phyloP scores from a whole-genome alignment of 2,888 invertebrate species.

The Colostygia pectinataria region DNA sequence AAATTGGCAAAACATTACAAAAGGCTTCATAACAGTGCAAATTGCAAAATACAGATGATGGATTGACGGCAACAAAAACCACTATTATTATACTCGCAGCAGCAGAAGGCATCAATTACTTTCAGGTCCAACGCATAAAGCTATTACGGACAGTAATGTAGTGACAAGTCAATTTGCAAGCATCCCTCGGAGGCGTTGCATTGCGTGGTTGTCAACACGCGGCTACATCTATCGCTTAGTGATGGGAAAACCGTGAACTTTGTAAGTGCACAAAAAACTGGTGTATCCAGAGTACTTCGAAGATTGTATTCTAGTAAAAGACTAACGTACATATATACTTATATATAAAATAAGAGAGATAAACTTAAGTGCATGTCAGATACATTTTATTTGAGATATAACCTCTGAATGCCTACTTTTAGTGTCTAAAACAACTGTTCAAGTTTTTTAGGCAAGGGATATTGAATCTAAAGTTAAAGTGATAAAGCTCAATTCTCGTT shows the following conservation, averaged over 20 bases:
- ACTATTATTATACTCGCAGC: constrained; percentile 6
- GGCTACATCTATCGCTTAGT: constrained; percentile 5
- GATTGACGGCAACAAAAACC: constrained; percentile 25
- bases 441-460: not conserved
- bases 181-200: constrained; percentile 32
- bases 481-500: not conserved
- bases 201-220: constrained; percentile 39
- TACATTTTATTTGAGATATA: too few species aligned
- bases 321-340: too few species aligned
- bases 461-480: not conserved
- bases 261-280: not conserved
- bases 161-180: constrained; percentile 57
- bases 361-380: too few species aligned
- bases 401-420: too few species aligned
- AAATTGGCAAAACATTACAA: not conserved
- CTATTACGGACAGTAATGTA: constrained; percentile 49
- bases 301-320: too few species aligned
- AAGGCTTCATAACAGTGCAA: constrained; percentile 3
- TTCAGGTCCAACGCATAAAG: constrained; percentile 34
- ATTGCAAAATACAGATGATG: constrained; percentile 17
- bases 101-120: constrained; percentile 29
- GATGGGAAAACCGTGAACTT: constrained; percentile 14
- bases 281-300: too few species aligned
- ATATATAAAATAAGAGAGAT: too few species aligned
- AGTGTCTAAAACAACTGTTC: too few species aligned